phyloP scores from a whole-genome alignment of 2,797 vertebrate species.

The Melanogrammus aeglefinus region DNA sequence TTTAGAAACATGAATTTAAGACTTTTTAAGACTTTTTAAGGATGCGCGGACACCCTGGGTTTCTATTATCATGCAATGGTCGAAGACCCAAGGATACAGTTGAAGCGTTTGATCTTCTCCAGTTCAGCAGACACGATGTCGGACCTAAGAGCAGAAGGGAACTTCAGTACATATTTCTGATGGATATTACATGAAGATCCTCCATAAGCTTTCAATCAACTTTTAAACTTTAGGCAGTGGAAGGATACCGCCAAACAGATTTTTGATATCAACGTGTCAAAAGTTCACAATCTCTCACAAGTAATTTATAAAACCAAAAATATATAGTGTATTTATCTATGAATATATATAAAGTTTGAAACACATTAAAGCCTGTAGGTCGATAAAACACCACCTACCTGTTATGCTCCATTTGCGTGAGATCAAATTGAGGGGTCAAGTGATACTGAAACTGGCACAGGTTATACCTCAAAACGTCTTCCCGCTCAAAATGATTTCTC shows the following conservation, averaged over 20 bases:
- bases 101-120: conserved; percentile 73
- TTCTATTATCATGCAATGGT: not conserved
- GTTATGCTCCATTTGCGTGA: conserved; percentile 35
- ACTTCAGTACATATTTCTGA: not conserved
- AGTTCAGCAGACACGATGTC: conserved; percentile 67
- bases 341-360: not conserved
- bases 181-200: not conserved
- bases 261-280: not conserved
- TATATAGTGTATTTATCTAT: not conserved
- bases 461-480: conserved; percentile 25
- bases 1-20: no score
- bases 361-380: not conserved
- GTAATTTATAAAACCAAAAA: not conserved
- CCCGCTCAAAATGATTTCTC: conserved; percentile 15
- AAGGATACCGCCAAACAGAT: not conserved
- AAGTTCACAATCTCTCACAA: not conserved
- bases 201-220: not conserved
- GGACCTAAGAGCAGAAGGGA: conserved; percentile 48
- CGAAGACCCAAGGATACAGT: conserved; percentile 68
- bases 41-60: no score
- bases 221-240: no score
- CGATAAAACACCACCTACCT: conserved; percentile 50
- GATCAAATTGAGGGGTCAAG: conserved; percentile 25
- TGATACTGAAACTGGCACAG: conserved; percentile 6
- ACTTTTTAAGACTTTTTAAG: no score